Conservation (phyloP, 2,113 vertebrate species). For the Toxotes jaculatrix region DNA sequence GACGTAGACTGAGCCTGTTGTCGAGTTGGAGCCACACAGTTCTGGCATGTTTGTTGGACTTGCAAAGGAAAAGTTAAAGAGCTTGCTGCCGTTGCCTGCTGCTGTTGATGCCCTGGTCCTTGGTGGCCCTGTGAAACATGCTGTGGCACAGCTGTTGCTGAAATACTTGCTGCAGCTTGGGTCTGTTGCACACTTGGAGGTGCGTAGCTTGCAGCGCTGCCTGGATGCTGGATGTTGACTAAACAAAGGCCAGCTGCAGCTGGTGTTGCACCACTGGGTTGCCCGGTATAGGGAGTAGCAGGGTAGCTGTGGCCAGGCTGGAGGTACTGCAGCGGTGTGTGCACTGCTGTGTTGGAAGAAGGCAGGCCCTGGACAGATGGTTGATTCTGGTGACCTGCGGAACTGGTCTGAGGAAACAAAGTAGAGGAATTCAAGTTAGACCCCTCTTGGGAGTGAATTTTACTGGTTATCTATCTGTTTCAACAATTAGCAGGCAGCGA, state of each 20-base stretch:
- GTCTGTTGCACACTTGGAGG: conserved; percentile 56
- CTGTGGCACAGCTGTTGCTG: conserved; percentile 54
- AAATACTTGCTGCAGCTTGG: conserved; percentile 46
- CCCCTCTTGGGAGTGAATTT: background rate
- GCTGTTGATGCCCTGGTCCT: conserved; percentile 61
- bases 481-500: conserved; percentile 51
- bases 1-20: conserved; percentile 53
- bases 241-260: conserved; percentile 66
- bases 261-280: conserved; percentile 35
- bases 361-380: conserved; percentile 62
- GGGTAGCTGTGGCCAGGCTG: conserved; percentile 72
- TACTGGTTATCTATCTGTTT: conserved; percentile 17
- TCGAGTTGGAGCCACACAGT: conserved; percentile 35
- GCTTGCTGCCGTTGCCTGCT: conserved; percentile 41
- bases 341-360: conserved; percentile 59
- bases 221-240: conserved; percentile 82
- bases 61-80: conserved; percentile 51
- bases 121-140: conserved; percentile 71
- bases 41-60: conserved; percentile 63
- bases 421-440: conserved; percentile 35
- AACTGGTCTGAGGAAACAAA: conserved; percentile 63
- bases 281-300: conserved; percentile 54
- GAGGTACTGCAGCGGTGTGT: conserved; percentile 63
- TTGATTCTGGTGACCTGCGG: conserved; percentile 71
- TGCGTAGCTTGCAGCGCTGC: conserved; percentile 44